Evolutionary conservation across 2,797 vertebrate genomes (phyloP).

Genomic region (Poliocrania exsul): DNA sequence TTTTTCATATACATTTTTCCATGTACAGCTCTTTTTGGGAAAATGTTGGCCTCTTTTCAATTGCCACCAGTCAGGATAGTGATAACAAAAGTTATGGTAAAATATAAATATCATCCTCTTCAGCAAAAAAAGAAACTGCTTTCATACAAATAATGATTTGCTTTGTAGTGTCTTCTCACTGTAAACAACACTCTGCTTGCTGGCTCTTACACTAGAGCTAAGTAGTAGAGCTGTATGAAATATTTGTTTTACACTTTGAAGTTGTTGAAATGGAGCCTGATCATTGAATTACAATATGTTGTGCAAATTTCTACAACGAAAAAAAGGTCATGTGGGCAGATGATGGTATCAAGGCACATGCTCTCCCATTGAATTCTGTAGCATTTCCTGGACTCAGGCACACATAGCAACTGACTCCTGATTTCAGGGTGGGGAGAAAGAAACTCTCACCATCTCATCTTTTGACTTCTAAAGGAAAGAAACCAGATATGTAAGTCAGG

Average conservation of each 20-base stretch:
- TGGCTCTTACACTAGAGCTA: not conserved
- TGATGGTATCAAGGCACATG: not conserved
- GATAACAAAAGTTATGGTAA: not conserved
- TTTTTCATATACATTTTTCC: not conserved
- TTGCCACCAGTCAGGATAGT: not conserved
- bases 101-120: not conserved
- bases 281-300: not conserved
- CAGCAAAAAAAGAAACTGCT: not conserved
- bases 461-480: not conserved
- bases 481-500: not conserved
- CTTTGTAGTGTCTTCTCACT: not conserved
- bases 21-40: not conserved
- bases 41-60: not conserved
- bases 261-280: not conserved
- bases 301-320: not conserved
- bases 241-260: not conserved
- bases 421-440: not conserved
- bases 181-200: not conserved
- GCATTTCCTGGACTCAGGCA: not conserved
- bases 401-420: not conserved
- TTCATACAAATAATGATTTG: not conserved
- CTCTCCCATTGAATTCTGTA: not conserved
- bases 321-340: not conserved
- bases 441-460: not conserved
- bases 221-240: not conserved